Base-by-base conservation (phyloP, 2,113 vertebrate genomes). In the Puntigrus tetrazona region DNA sequence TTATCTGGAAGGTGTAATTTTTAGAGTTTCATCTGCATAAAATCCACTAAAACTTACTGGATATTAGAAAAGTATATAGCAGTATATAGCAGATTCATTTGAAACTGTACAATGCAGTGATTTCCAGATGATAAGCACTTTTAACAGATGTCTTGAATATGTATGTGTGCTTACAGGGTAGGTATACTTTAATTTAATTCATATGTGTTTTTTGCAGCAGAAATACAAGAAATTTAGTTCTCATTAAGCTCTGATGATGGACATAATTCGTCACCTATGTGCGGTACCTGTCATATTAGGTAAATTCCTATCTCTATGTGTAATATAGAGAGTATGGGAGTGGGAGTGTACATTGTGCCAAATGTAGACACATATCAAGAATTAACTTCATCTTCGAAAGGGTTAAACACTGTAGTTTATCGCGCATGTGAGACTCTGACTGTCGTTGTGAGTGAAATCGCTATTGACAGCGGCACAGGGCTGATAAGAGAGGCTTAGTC, bases 401-500 rank as follows among this genome's bases (percentile, higher is more conserved):
- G 65, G 45, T n/a, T 52, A 70, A 82, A 82, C 55, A 55, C 65
- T 20, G 22, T 43, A 27, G 45, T 82, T 82, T 82, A 82, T 82
- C 31, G 20, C 43, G 65, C 65, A 50, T 81, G 34, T 31, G 36
- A 31, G 31, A 81, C 34, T 63, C 82, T 69, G 61, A 47, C 25
- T 81, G 70, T 81, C n/a, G 27, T 67, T 81, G 82, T 83, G 88
- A 85, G 76, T 84, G 80, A 76, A 81, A 76, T 70, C 18, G 9
- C 52, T 83, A 88, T 89, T 89, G 86, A 89, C 86, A 84, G 88
- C 16, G 76, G 81, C 86, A 84, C 72, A 84, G 84, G 55, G 69
- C 86, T 84, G 85, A 87, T 88, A 90, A 88, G 34, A 78, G 86
- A 86, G 84, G 86, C 87, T 92, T 90, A 91, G 86, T 89, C 89